Evolutionary conservation across 2,797 vertebrate species (phyloP).

Genomic region (Falco peregrinus): DNA sequence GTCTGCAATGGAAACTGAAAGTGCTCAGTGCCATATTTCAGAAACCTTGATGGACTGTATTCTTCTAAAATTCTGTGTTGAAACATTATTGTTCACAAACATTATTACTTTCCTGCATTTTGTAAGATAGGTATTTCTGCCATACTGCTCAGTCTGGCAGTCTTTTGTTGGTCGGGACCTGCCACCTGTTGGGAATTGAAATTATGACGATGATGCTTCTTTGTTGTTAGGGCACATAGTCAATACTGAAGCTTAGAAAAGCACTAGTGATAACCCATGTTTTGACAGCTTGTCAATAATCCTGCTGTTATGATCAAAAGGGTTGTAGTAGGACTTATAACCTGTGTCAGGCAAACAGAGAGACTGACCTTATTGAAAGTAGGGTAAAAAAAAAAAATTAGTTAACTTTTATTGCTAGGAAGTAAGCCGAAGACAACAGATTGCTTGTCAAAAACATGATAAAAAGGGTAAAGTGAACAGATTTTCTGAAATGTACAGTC

Average conservation of each 20-base stretch:
- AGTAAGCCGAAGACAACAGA: not conserved
- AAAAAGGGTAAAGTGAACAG: not conserved
- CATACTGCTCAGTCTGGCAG: not conserved
- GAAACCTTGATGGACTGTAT: constrained; percentile 25
- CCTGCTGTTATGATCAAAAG: constrained; percentile 22
- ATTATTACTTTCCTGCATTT: constrained; percentile 17
- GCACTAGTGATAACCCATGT: constrained; percentile 12
- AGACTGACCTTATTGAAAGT: not conserved
- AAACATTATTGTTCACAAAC: constrained; percentile 48
- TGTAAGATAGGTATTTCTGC: not conserved
- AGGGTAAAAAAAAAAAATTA: constrained; percentile 1
- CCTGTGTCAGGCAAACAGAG: not conserved
- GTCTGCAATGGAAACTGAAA: constrained; percentile 34
- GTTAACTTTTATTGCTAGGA: constrained; percentile 20
- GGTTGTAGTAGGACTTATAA: not conserved
- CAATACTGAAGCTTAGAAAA: constrained; percentile 45
- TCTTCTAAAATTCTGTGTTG: constrained; percentile 23
- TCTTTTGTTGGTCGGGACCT: not conserved
- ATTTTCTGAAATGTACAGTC: not conserved
- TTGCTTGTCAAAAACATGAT: not conserved
- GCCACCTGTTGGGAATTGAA: constrained; percentile 10
- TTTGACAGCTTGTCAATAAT: constrained; percentile 53
- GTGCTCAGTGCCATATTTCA: constrained; percentile 8
- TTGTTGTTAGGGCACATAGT: constrained; percentile 38
- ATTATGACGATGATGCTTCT: constrained; percentile 30